These are phyloP conservation scores for Sycobia sp. DNA, from an alignment of 1,140 invertebrate genomes.

Conservation along the genomic window DNA sequence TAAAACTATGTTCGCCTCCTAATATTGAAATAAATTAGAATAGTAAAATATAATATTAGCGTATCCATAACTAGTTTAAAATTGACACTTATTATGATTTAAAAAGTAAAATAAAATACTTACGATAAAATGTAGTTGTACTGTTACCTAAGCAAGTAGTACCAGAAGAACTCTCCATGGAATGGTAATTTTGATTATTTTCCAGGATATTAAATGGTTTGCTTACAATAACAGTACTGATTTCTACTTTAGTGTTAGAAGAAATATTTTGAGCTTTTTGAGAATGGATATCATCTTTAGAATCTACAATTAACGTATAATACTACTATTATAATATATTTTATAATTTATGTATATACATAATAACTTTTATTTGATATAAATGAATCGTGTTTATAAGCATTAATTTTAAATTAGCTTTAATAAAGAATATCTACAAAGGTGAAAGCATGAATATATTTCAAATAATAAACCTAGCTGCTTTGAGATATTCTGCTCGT, in stretches of 20 bases:
- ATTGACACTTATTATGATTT: not conserved
- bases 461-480: too few relatives aligned
- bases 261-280: constrained; percentile 6
- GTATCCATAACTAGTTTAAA: not conserved
- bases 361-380: too few relatives aligned
- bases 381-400: too few relatives aligned
- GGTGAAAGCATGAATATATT: too few relatives aligned
- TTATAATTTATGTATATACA: too few relatives aligned
- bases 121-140: constrained; percentile 55
- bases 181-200: constrained; percentile 52
- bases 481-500: too few relatives aligned
- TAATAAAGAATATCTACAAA: too few relatives aligned
- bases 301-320: too few relatives aligned
- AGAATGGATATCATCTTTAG: constrained; percentile 4
- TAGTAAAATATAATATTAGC: not conserved
- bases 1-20: too few relatives aligned
- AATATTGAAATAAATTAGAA: not conserved
- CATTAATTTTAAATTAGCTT: too few relatives aligned
- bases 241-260: constrained; percentile 51
- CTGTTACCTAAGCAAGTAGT: constrained; percentile 47
- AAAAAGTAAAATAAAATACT: not conserved
- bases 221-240: constrained; percentile 61
- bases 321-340: too few relatives aligned
- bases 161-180: constrained; percentile 51
- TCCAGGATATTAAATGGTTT: constrained; percentile 54